phyloP scores from a whole-genome alignment of 2,113 vertebrate genomes.

The Synchiropus splendidus region DNA sequence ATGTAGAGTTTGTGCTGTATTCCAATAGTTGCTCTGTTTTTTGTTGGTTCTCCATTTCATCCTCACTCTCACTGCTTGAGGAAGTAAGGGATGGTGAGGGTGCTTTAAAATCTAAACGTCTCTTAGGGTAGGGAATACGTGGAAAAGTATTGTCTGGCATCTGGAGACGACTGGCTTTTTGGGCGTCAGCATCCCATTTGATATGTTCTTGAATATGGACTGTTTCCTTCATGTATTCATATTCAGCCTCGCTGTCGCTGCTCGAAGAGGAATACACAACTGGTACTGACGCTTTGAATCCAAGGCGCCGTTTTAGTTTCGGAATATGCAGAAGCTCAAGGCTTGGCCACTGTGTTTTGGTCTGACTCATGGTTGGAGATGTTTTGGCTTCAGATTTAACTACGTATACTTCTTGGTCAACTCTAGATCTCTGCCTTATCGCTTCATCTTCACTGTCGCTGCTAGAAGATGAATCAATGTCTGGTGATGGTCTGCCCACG shows the following conservation, averaged over 20 bases:
- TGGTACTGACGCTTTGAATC: constrained; percentile 16
- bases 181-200: background rate
- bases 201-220: background rate
- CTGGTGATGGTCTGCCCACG: constrained; percentile 3
- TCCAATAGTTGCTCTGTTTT: too few species aligned
- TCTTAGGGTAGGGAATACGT: constrained; percentile 6
- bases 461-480: constrained; percentile 4
- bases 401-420: background rate
- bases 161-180: background rate
- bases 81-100: constrained; percentile 1
- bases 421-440: background rate
- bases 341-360: background rate
- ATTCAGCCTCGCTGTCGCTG: constrained; percentile 19
- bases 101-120: constrained; percentile 22
- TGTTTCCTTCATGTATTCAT: background rate
- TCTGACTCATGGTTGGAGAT: constrained; percentile 1
- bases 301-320: constrained; percentile 6
- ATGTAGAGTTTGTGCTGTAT: too few species aligned
- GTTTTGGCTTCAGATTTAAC: background rate
- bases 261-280: constrained; percentile 12
- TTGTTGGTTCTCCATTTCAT: constrained; percentile 4
- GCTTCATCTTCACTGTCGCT: constrained; percentile 13
- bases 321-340: constrained; percentile 1
- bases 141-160: background rate
- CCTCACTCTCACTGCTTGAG: constrained; percentile 30